These are phyloP conservation scores for Acronicta alni DNA, from an alignment of 2,888 invertebrate species.

Conservation along the genomic window DNA sequence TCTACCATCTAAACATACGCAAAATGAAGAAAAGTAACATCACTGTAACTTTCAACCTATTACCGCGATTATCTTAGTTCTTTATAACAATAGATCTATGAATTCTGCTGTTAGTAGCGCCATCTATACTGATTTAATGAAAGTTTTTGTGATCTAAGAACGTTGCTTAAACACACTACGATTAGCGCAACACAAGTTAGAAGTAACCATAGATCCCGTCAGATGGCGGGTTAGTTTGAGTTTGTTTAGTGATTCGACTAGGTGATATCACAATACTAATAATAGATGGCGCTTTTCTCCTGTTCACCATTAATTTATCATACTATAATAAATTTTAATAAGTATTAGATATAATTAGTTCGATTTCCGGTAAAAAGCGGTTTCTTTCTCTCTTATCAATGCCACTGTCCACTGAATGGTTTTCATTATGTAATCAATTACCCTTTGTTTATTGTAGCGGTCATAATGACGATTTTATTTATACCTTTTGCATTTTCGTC, in stretches of 20 bases:
- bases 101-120: slow-evolving; percentile 28
- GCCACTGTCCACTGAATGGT: too few relatives aligned
- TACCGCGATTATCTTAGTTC: slow-evolving; percentile 8
- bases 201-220: slow-evolving; percentile 39
- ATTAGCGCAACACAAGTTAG: neutral
- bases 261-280: slow-evolving; percentile 29
- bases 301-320: neutral
- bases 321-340: neutral
- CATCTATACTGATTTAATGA: slow-evolving; percentile 32
- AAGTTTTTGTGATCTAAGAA: slow-evolving; percentile 9
- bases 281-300: slow-evolving; percentile 56
- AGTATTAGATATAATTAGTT: too few relatives aligned
- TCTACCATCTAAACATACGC: neutral
- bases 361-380: neutral
- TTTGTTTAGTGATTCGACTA: neutral
- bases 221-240: slow-evolving; percentile 40
- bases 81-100: neutral
- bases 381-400: too few relatives aligned
- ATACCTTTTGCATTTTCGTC: too few relatives aligned
- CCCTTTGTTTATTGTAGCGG: too few relatives aligned
- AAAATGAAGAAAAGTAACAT: neutral
- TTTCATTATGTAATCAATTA: too few relatives aligned
- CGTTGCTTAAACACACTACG: neutral
- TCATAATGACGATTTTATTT: too few relatives aligned
- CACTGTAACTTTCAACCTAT: slow-evolving; percentile 8